Conservation (phyloP, 2,888 invertebrate species). For the Sipha maydis region DNA sequence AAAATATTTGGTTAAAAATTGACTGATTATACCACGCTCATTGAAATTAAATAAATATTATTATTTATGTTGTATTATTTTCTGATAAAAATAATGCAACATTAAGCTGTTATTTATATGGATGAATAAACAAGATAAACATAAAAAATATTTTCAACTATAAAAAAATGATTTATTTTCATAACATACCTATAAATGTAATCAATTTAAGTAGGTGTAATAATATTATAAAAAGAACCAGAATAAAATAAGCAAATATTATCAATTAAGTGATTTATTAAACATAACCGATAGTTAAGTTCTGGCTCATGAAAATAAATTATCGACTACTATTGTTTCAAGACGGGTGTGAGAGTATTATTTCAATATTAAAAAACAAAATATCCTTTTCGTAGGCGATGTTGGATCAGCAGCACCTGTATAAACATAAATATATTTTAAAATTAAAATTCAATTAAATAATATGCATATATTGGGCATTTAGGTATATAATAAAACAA, state of each 20-base stretch:
- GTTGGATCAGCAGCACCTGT: constrained; percentile 41
- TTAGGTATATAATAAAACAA: constrained; percentile 25
- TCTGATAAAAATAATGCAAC: background rate
- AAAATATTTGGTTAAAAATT: too few species aligned
- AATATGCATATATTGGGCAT: background rate
- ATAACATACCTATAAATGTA: constrained; percentile 56
- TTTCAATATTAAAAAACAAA: constrained; percentile 53
- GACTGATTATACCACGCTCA: too few species aligned
- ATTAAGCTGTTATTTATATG: background rate
- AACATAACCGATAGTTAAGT: constrained; percentile 56
- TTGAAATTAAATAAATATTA: too few species aligned
- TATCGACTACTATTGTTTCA: constrained; percentile 53
- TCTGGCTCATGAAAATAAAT: constrained; percentile 57
- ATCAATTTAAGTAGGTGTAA: constrained; percentile 52
- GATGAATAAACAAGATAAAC: background rate
- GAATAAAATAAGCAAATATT: constrained; percentile 38
- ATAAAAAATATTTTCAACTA: constrained; percentile 38
- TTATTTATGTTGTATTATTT: too few species aligned
- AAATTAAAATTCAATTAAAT: constrained; percentile 30
- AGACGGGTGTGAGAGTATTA: constrained; percentile 49
- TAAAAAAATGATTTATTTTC: constrained; percentile 58
- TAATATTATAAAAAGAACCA: constrained; percentile 44
- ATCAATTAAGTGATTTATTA: constrained; percentile 32
- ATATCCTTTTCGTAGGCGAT: constrained; percentile 40
- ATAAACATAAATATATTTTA: constrained; percentile 45